Evolutionary conservation across 2,888 invertebrate genomes (phyloP), one percentile per base, ranked within the genome.

Genomic region (Yponomeuta plumbellus): DNA sequence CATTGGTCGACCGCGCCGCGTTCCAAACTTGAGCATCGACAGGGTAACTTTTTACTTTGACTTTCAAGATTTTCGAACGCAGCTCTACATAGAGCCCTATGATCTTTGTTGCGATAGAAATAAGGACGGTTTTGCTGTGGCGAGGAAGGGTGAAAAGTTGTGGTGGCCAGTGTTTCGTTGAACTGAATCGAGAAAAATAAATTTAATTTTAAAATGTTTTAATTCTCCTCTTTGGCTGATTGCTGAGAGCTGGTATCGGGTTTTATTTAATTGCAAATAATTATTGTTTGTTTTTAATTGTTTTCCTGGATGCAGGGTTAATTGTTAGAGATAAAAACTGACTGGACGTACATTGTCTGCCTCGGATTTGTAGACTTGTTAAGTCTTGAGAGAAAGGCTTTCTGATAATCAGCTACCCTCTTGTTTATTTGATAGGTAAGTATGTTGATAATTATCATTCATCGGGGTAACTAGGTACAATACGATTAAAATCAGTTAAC

Each of bases 1-100:
- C 69, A 76, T 74, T 76, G 76, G 76, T 63, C 13, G 44, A 13
- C 13, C 44, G 44, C 44, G 44, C 64, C 20, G 21, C 58, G 58
- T 58, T 58, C 58, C 58, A 22, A 58, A 20, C 20, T 58, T 20
- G 21, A 11, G 10, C 58, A 58, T 22, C 58, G 58, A 58, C 58
- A 58, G 58, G 22, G 20, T 22, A 58, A 58, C 21, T 58, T 58
- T 58, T 58, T 58, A 44, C 44, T 8, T 44, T 44, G 44, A 11
- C 13, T 44, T 44, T 44, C 13, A 13, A 44, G 44, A 44, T 13
- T 44, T 44, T 44, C 44, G 44, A 44, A 44, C 44, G 44, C 44
- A 44, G 13, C 11, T 11, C 13, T 44, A 11, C 2, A 44, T 44
- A 44, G 44, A 44, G 44, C 13, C 44, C 44, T 13, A 44, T 13